Percentiles rank a stretch among this genome's conserved stretches.
Conservation (phyloP, 2,113 vertebrate species). For the Morone saxatilis region DNA sequence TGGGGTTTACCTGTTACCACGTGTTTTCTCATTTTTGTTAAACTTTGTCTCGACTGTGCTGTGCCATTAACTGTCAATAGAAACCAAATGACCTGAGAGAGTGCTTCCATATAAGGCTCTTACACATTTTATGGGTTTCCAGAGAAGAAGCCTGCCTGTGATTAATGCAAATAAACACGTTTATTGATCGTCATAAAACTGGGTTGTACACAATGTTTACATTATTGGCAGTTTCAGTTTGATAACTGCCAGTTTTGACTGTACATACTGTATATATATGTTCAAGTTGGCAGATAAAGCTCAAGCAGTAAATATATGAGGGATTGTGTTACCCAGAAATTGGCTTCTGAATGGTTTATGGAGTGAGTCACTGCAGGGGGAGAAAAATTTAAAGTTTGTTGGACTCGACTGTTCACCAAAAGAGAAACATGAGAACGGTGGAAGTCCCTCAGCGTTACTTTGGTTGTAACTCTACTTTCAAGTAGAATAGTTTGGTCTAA, state of each 20-base stretch:
- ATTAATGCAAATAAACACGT: constrained; percentile 17
- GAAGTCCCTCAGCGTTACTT: not conserved
- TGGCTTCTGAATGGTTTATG: constrained; percentile 19
- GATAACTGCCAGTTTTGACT: not conserved
- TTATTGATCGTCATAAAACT: not conserved
- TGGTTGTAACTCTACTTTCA: not conserved
- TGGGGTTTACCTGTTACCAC: constrained; percentile 11
- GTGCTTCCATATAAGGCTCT: not conserved
- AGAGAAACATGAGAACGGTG: not conserved
- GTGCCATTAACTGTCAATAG: not conserved
- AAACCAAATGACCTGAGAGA: constrained; percentile 43
- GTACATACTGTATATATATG: too few relatives aligned
- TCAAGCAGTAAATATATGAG: not conserved
- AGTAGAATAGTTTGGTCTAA: not conserved
- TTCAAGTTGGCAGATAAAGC: not conserved
- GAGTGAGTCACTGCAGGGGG: not conserved
- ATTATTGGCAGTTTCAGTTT: constrained; percentile 8
- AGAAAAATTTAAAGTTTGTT: constrained; percentile 10
- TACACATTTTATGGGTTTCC: constrained; percentile 18
- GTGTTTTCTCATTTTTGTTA: constrained; percentile 35
- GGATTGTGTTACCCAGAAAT: constrained; percentile 13
- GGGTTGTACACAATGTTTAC: not conserved
- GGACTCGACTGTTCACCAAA: not conserved
- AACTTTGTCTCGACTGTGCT: constrained; percentile 41
- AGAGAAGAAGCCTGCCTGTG: not conserved